Evolutionary conservation across 2,113 vertebrate species (phyloP).

Genomic region (Proterorhinus semilunaris): DNA sequence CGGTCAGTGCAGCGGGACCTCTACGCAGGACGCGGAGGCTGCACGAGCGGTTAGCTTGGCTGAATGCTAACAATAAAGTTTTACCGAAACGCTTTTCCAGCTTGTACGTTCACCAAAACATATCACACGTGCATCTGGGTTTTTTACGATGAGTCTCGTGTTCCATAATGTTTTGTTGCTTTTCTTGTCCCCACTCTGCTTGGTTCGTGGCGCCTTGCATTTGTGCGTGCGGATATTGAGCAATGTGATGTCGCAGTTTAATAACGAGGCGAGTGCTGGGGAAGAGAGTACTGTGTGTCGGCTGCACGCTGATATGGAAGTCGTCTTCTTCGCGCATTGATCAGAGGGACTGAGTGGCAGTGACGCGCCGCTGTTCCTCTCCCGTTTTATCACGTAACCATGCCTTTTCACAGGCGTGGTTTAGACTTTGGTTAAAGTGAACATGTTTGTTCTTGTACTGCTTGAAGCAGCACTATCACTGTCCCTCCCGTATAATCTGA

Average conservation of each 20-base stretch:
- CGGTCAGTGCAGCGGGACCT: neutral
- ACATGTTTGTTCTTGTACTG: neutral
- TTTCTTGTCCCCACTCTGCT: neutral
- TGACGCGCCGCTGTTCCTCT: slow-evolving; percentile 26
- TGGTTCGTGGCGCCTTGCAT: neutral
- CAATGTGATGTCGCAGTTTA: slow-evolving; percentile 64
- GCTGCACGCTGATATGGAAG: neutral
- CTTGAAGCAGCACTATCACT: neutral
- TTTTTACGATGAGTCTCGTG: no score
- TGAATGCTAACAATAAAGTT: slow-evolving; percentile 42
- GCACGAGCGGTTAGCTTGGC: slow-evolving; percentile 13
- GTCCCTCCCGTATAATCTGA: no score
- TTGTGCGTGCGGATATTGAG: neutral
- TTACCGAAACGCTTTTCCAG: slow-evolving; percentile 17
- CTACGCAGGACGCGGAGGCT: slow-evolving; percentile 16
- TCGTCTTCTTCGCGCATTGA: slow-evolving; percentile 13
- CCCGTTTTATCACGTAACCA: slow-evolving; percentile 37
- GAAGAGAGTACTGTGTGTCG: neutral
- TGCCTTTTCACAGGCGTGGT: slow-evolving; percentile 40
- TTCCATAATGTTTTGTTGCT: neutral
- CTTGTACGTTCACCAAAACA: neutral
- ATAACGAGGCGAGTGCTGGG: slow-evolving; percentile 24
- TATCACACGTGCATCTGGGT: neutral
- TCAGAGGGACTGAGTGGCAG: slow-evolving; percentile 27
- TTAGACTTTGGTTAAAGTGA: slow-evolving; percentile 14